Base-by-base conservation (phyloP, 2,113 vertebrate genomes). In the Ivindomyrus marchei region DNA sequence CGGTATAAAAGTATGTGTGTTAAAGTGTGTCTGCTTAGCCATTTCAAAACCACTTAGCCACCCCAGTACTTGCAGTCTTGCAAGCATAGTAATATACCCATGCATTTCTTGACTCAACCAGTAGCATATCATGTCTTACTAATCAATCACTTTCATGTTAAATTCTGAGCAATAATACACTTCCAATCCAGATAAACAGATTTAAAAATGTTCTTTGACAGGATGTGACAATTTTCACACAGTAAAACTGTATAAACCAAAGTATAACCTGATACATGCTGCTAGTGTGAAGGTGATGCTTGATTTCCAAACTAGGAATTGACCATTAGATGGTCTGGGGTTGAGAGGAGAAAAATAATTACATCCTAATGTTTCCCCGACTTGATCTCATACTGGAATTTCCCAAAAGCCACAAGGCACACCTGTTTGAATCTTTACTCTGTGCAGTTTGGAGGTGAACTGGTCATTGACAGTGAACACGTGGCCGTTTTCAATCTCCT, bases 381-480 rank as follows among this genome's bases (percentile, higher is more conserved):
- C 42, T 42, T 19, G 39, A 45, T 39, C 31, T 83, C 42, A 24
- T 15, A 83, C 31, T 83, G 42, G 19, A 46, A 85, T 85, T 45
- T 47, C 36, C 39, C 45, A n/a, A 47, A 47, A 85, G 45, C 45
- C 24, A 9, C 10, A 31, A 53, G 21, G 27, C 92, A 91, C 94
- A 99, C 98, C 98, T 91, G 98, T 99, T 95, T 99, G 98, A 94
- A 99, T 99, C 96, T 99, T 99, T 95, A 99, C 98, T 97, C 98
- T 97, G 97, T 99, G 98, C 93, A 99, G 96, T 94, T 99, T 99
- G 92, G 98, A 99, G 56, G 97, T 98, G 95, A 99, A 99, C 94
- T 99, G 98, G 93, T 99, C 98, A 49, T 99, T 99, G 93, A 99
- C 98, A 94, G 98, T 99, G 95, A 99, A 99, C 96, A 98, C 95